A percentile compares a stretch with the other conserved stretches of the same genome.
These are phyloP conservation scores for Nesometra sesokonis DNA, from an alignment of 35 echinoderm and acorn worm genomes.

Conservation along the genomic window DNA sequence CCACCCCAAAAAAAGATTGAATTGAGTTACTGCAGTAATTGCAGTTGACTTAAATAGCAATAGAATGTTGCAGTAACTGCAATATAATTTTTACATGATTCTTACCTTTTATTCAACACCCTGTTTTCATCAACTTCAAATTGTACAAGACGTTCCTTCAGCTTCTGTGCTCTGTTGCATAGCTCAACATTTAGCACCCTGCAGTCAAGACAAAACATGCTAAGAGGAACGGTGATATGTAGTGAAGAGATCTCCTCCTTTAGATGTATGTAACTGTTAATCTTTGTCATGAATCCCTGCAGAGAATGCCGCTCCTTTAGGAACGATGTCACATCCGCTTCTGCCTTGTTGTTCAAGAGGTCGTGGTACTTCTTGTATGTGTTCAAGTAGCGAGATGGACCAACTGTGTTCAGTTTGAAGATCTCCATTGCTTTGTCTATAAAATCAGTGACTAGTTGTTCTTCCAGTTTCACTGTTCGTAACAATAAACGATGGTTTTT, in stretches of 20 bases:
- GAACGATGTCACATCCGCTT: slow-evolving; percentile 84
- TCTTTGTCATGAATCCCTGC: slow-evolving; percentile 82
- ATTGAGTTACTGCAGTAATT: too few relatives aligned
- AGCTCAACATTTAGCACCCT: slow-evolving; percentile 68
- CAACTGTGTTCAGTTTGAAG: slow-evolving; percentile 94
- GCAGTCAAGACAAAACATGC: slow-evolving; percentile 98
- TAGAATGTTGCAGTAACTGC: too few relatives aligned
- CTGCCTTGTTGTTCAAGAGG: slow-evolving; percentile 93
- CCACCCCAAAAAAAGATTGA: too few relatives aligned
- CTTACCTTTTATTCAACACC: slow-evolving; percentile 78
- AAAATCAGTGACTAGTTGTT: slow-evolving; percentile 86
- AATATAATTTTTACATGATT: too few relatives aligned
- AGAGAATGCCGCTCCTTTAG: slow-evolving; percentile 87
- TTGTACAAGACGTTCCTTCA: slow-evolving; percentile 75
- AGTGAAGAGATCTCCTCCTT: slow-evolving; percentile 92
- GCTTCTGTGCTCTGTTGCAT: slow-evolving; percentile 70
- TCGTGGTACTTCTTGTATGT: slow-evolving; percentile 96
- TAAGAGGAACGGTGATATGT: slow-evolving; percentile 85
- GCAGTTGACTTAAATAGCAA: too few relatives aligned
- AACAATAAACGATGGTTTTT: slow-evolving; percentile 70
- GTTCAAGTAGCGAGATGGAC: slow-evolving; percentile 95
- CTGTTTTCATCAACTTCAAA: slow-evolving; percentile 97
- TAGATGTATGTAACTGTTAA: slow-evolving; percentile 73
- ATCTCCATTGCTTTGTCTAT: slow-evolving; percentile 99
- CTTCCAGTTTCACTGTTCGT: slow-evolving; percentile 82